These are phyloP conservation scores for Lycaena phlaeas DNA, from an alignment of 2,888 invertebrate species.

Conservation along the genomic window DNA sequence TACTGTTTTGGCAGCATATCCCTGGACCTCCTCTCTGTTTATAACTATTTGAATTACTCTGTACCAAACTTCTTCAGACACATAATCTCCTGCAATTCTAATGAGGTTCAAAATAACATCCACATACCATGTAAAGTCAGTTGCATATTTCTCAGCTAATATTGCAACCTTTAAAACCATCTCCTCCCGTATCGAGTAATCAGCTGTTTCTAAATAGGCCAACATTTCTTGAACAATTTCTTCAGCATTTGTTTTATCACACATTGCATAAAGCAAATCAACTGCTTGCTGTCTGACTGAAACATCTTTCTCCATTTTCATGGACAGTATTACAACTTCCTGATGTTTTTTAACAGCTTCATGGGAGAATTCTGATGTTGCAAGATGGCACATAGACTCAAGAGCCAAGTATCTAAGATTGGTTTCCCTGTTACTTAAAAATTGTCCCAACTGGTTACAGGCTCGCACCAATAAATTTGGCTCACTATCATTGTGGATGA, in stretches of 20 bases:
- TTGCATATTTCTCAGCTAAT: conserved; percentile 98
- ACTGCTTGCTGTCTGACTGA: conserved; percentile 98
- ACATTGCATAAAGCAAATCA: conserved; percentile 99
- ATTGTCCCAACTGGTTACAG: conserved; percentile 99
- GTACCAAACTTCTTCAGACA: conserved; percentile 99
- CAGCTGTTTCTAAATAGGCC: conserved; percentile 98
- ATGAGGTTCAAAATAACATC: conserved; percentile 99
- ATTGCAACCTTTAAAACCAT: conserved; percentile 99
- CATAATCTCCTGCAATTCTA: conserved; percentile 99
- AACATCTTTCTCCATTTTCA: conserved; percentile 99
- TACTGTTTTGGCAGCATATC: conserved; percentile 99
- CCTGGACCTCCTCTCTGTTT: conserved; percentile 99
- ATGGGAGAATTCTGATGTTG: conserved; percentile 99
- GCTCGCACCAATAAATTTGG: conserved; percentile 97
- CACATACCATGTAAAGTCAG: conserved; percentile 98
- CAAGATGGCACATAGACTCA: conserved; percentile 99
- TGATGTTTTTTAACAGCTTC: conserved; percentile 99
- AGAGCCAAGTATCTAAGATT: conserved; percentile 97
- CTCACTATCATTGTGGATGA: conserved; percentile 99
- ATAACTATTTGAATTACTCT: conserved; percentile 99
- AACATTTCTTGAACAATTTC: conserved; percentile 99
- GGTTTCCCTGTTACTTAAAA: conserved; percentile 96
- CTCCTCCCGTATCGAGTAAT: conserved; percentile 99
- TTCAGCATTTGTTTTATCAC: conserved; percentile 98
- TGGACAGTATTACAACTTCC: conserved; percentile 97